phyloP scores from a whole-genome alignment of 1,140 invertebrate genomes.

The Cotesia typhae region DNA sequence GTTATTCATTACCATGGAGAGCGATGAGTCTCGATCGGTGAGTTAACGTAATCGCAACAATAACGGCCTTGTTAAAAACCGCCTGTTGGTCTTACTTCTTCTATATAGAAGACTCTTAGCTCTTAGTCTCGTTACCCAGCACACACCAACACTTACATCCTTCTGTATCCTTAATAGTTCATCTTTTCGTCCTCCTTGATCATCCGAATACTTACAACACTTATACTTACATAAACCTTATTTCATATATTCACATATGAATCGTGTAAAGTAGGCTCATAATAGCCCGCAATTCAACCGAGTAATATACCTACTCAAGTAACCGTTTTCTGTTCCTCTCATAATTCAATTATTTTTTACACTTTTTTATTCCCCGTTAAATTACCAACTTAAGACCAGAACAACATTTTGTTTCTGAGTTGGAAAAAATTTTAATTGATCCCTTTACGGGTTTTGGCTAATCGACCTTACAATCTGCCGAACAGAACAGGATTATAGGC shows the following conservation, averaged over 20 bases:
- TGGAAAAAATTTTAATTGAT: too few species aligned
- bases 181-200: too few species aligned
- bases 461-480: too few species aligned
- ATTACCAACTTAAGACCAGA: background rate
- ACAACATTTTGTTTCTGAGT: too few species aligned
- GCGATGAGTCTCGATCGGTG: conserved; percentile 47
- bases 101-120: too few species aligned
- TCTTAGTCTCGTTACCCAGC: conserved; percentile 42
- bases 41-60: conserved; percentile 59
- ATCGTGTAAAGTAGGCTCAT: conserved; percentile 7
- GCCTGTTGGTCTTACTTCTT: conserved; percentile 30
- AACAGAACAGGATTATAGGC: too few species aligned
- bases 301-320: conserved; percentile 11
- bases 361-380: background rate
- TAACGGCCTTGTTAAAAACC: conserved; percentile 56
- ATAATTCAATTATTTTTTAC: background rate
- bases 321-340: conserved; percentile 8
- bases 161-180: too few species aligned
- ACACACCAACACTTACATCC: background rate
- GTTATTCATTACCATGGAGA: conserved; percentile 55
- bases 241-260: conserved; percentile 1
- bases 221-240: too few species aligned
- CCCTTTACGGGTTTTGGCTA: too few species aligned
- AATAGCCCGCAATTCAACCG: conserved; percentile 11
- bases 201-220: too few species aligned